phyloP scores from a whole-genome alignment of 2,797 vertebrate species.

The Neosalanx taihuensis region DNA sequence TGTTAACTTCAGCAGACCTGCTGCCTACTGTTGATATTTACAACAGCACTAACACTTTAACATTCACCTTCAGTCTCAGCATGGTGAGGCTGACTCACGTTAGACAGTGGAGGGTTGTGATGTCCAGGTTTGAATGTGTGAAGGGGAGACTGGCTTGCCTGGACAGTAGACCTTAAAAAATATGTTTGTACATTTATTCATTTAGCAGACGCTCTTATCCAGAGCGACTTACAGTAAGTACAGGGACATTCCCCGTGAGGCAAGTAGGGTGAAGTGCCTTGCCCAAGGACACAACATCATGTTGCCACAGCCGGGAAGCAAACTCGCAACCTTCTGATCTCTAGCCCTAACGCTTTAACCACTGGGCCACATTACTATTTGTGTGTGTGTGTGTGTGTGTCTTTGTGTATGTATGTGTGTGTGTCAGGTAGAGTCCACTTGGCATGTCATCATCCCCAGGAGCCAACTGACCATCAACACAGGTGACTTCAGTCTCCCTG shows the following conservation, averaged over 20 bases:
- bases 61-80: neutral
- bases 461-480: slow-evolving; percentile 14
- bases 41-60: slow-evolving; percentile 11
- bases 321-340: too few species aligned
- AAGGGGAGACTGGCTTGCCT: too few species aligned
- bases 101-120: neutral
- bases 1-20: slow-evolving; percentile 14
- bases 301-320: too few species aligned
- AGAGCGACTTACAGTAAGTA: too few species aligned
- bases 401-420: neutral
- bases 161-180: neutral
- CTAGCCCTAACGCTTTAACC: too few species aligned
- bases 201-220: too few species aligned
- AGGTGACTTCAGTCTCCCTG: neutral
- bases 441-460: slow-evolving; percentile 17
- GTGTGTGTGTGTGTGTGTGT: neutral
- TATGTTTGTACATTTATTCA: neutral
- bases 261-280: too few species aligned
- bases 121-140: neutral
- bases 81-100: neutral
- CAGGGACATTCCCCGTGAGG: too few species aligned
- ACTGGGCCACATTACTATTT: neutral
- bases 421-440: neutral
- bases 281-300: too few species aligned
- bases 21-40: slow-evolving; percentile 10